Evolutionary conservation across 1,140 invertebrate genomes (phyloP), one percentile per base, ranked within the genome.

Genomic region (Eriosoma lanigerum): DNA sequence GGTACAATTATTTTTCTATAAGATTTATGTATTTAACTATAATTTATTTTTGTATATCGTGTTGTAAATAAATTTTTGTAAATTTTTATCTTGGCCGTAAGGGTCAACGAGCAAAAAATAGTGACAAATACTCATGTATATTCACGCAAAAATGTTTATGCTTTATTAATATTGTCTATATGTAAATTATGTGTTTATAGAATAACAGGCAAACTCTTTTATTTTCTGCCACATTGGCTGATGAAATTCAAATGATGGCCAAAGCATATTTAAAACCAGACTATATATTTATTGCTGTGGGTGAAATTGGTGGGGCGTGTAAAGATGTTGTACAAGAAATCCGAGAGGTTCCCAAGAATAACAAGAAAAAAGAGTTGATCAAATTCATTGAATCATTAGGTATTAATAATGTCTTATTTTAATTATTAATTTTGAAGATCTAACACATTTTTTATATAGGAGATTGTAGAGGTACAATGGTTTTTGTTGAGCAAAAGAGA

Each of bases 221-320:
- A 96, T 99, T 96, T 95, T 97, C 95, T 68, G 97, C 97, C 1
- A 99, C 97, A 0, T 98, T 97, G 96, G 97, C 97, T 0, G 97
- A 98, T 85, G 97, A 99, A 87, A 96, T 99, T 0, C 90, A 91
- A 83, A 91, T 91, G 84, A 86, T 99, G 58, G 97, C 97, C 66
- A 92, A 96, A 86, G 96, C 98, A 85, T 99, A 97, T 85, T 88
- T 99, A 6, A 92, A 93, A 84, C 75, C 64, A 19, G 96, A 99
- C 86, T 99, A 99, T 86, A 96, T 99, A 83, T 99, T 99, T 89
- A 90, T 99, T 85, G 96, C 97, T 70, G 97, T 99, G 56, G 98
- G 97, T 50, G 91, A 97, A 83, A 96, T 99, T 48, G 96, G 96
- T 0, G 93, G 93, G 19, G 96, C 96, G 3, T 97, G 94, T 83